Base-by-base conservation (phyloP, 1,140 invertebrate genomes). In the Idris sp. region DNA sequence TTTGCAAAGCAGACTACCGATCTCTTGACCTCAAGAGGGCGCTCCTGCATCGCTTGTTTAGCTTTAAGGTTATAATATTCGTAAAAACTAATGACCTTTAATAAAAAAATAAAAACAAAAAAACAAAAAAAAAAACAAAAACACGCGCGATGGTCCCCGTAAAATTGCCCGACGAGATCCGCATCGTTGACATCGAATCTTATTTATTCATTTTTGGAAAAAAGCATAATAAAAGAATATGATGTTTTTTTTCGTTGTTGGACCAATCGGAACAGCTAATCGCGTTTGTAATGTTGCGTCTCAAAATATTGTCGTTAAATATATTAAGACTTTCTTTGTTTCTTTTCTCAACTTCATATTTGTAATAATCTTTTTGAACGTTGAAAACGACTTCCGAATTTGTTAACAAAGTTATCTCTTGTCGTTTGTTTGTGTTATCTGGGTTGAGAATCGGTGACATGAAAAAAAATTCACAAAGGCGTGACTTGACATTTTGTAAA, bases 51-150 rank as follows among this genome's bases (percentile, higher is more conserved):
- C 59, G 51, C 65, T 76, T 69, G 64, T 75, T 68, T 79, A 81
- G 72, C 65, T 74, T 69, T 79, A 81, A 81, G 76, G 72, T 77
- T 78, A 72, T 77, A 75, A 75, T 79, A 81, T 76, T 81, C 72
- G 48, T 79, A 79, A 77, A 61, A 74, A 68, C 59, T 77, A 69
- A 79, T 79, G 69, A 77, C 76, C 76, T 76, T 71, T 19, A 22
- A 61, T n/a, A n/a, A n/a, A n/a, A n/a, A n/a, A n/a, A n/a, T n/a
- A n/a, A n/a, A n/a, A n/a, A n/a, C n/a, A n/a, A n/a, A n/a, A n/a
- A n/a, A n/a, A n/a, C n/a, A n/a, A n/a, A n/a, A n/a, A n/a, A n/a
- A n/a, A n/a, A n/a, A n/a, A n/a, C n/a, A 56, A 74, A 72, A 64
- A 72, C 68, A 73, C 61, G 46, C 48, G 65, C 72, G 76, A 80